These are phyloP conservation scores for Andrena flavipes DNA, from an alignment of 2,888 invertebrate species.

Conservation along the genomic window DNA sequence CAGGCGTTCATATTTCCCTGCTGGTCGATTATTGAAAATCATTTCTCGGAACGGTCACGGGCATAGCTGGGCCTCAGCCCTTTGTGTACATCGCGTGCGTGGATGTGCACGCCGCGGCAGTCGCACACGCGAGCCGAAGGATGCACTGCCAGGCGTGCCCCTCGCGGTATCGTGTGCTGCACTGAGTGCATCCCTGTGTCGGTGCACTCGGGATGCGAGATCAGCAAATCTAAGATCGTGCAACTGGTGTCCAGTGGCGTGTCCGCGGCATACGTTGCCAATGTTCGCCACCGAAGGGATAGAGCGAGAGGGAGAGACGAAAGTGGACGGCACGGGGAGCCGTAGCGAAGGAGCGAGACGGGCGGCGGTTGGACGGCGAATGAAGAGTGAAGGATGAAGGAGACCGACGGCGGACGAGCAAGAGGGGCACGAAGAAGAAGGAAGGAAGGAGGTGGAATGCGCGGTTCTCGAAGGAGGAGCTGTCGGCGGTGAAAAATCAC, in stretches of 20 bases:
- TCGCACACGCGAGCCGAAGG: constrained; percentile 56
- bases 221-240: constrained; percentile 79
- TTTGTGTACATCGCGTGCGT: constrained; percentile 65
- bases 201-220: constrained; percentile 70
- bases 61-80: constrained; percentile 21
- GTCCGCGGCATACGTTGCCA: constrained; percentile 71
- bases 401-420: constrained; percentile 54
- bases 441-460: constrained; percentile 78
- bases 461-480: constrained; percentile 81
- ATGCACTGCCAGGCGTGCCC: constrained; percentile 61
- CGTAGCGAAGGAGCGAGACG: constrained; percentile 7
- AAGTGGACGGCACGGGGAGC: neutral
- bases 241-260: constrained; percentile 78
- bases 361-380: constrained; percentile 62
- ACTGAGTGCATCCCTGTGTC: constrained; percentile 54
- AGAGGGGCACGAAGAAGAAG: constrained; percentile 47
- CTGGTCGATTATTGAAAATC: constrained; percentile 67
- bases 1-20: constrained; percentile 34
- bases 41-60: constrained; percentile 66
- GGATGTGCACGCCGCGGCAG: constrained; percentile 33
- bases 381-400: constrained; percentile 73
- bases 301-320: constrained; percentile 5
- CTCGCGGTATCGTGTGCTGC: constrained; percentile 40
- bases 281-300: constrained; percentile 53
- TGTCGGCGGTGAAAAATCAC: constrained; percentile 83